Base-by-base conservation (phyloP, 2,888 invertebrate species). In the Geotrupes spiniger region DNA sequence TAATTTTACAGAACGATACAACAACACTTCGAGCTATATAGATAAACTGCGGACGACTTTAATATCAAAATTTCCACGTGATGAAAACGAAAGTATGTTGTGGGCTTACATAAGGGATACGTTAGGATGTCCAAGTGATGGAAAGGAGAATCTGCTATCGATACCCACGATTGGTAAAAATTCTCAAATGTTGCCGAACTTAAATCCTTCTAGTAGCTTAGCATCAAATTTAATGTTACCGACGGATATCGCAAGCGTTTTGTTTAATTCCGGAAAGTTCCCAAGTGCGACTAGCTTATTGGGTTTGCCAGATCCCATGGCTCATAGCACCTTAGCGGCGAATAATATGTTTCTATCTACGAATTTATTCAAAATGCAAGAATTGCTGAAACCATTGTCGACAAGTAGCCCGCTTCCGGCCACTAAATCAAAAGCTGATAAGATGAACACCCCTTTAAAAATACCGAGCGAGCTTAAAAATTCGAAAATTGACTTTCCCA, bases 1-100 rank as follows among this genome's bases (percentile, higher is more conserved):
- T 1, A 80, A 82, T 58, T 87, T 88, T 62, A 76, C 75, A 38
- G 80, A 86, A 8, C 82, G 76, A 54, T 89, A 83, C 70, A 81
- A 83, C 62, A 81, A 81, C 11, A 80, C 79, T 9, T 83, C 85
- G 2, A 85, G 87, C 0, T 92, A 85, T 68, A 79, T 92, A 45
- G 92, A 94, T 62, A 92, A 93, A 72, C 70, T 94, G 42, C 91
- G 92, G 73, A 85, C 82, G 55, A 87, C 90, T 0, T 69, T 91
- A 36, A 83, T 84, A 21, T 85, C 88, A 0, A 92, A 92, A 70
- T 86, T 92, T 64, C 92, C 92, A 0, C 77, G 87, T 25, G 90
- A 90, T 62, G 68, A 68, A 51, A 84, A 83, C 56, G 89, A 87
- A 64, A 84, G 84, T 2, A 78, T 83, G 2, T 73, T 91, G 28